A percentile compares a stretch with the other conserved stretches of the same genome.
Conservation (phyloP, 2,113 vertebrate species). For the Canis aureus region DNA sequence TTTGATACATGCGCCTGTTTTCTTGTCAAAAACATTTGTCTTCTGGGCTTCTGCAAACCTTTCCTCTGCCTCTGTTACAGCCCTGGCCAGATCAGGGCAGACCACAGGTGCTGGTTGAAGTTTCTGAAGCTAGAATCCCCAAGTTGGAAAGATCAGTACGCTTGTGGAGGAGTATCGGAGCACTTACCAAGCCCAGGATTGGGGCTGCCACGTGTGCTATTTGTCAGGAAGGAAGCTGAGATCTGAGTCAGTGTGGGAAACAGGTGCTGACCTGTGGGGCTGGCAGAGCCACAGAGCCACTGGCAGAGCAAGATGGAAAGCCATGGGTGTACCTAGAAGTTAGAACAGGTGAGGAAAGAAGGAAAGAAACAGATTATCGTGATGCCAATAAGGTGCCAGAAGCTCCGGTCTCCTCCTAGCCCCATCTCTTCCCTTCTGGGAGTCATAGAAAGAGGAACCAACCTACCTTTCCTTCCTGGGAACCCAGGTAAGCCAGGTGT, state of each 20-base stretch:
- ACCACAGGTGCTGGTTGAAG: background rate
- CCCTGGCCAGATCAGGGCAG: background rate
- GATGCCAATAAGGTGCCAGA: background rate
- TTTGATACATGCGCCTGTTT: background rate
- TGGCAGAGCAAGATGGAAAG: background rate
- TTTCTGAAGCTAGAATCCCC: background rate
- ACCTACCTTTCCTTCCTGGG: background rate
- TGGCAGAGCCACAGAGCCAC: background rate
- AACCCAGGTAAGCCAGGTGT: background rate
- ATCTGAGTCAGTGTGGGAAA: background rate
- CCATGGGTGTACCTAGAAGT: background rate
- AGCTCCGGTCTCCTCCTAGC: background rate
- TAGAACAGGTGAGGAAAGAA: background rate
- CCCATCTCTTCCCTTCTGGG: background rate
- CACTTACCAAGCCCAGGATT: background rate
- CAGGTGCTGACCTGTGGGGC: background rate
- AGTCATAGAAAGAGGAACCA: background rate
- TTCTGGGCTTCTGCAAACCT: background rate
- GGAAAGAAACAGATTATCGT: background rate
- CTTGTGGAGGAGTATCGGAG: accelerated
- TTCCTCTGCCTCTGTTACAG: background rate
- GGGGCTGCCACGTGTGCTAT: constrained; percentile 8
- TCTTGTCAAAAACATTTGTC: background rate
- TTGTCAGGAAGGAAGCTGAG: background rate
- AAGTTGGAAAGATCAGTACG: background rate